A percentile compares a stretch with the other conserved stretches of the same genome.
phyloP scores from a whole-genome alignment of 2,113 vertebrate species.

The Phalacrocorax brasilianus region DNA sequence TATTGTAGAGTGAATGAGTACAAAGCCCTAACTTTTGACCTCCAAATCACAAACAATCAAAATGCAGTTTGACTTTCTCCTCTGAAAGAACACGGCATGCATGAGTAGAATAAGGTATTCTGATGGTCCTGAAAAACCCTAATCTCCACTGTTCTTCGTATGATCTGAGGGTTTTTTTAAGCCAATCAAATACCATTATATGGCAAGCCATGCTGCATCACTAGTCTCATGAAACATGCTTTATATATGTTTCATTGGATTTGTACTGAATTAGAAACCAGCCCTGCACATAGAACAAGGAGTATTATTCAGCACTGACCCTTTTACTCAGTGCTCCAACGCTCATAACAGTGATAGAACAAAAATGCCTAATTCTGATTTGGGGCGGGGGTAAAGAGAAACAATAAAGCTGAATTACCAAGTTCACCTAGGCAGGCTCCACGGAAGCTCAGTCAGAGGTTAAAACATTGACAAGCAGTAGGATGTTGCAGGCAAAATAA shows the following conservation, averaged over 20 bases:
- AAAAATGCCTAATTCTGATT: neutral
- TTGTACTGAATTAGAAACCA: neutral
- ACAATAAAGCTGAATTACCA: neutral
- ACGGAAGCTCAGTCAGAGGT: neutral
- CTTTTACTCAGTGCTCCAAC: neutral
- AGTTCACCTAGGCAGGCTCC: neutral
- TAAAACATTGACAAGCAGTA: neutral
- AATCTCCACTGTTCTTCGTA: neutral
- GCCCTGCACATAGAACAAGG: neutral
- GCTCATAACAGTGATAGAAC: neutral
- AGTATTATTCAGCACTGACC: neutral
- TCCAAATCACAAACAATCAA: neutral
- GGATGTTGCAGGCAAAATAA: neutral
- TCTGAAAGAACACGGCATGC: neutral
- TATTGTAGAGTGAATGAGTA: neutral
- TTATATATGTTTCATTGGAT: neutral
- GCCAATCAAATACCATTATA: neutral
- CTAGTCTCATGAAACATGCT: neutral
- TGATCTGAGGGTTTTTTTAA: neutral
- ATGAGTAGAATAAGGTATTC: neutral
- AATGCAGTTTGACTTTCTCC: neutral
- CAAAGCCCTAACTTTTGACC: neutral
- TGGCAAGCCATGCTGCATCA: neutral
- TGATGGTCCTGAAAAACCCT: neutral
- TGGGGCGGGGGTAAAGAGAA: neutral